Evolutionary conservation across 2,797 vertebrate species (phyloP).

Genomic region (Leptodactylus fallax): DNA sequence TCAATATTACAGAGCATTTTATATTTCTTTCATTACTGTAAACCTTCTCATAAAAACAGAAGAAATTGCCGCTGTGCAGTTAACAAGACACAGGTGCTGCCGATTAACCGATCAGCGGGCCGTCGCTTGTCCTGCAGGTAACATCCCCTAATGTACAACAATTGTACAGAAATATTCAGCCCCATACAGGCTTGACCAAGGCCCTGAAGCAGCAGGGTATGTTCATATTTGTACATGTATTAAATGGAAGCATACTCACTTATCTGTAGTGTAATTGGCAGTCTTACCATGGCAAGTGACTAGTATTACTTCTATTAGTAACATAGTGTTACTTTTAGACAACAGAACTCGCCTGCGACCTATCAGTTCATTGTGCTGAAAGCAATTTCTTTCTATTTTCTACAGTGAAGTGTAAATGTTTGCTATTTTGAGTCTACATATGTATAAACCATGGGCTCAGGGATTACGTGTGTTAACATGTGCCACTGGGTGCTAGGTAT

Average conservation of each 20-base stretch:
- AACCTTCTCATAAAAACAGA: conserved; percentile 42
- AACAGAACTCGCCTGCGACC: background rate
- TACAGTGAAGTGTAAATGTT: background rate
- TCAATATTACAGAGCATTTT: conserved; percentile 54
- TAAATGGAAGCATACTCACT: background rate
- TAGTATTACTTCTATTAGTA: background rate
- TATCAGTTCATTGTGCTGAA: background rate
- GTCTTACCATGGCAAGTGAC: background rate
- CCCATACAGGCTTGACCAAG: background rate
- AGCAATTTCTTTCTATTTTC: background rate
- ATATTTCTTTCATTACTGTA: conserved; percentile 55
- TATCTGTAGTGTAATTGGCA: background rate
- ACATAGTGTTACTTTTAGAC: background rate
- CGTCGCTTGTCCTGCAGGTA: conserved; percentile 57
- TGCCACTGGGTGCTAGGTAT: too few relatives aligned
- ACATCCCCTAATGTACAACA: background rate
- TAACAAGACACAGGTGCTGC: conserved; percentile 68
- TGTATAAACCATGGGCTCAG: background rate
- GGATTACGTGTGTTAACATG: background rate
- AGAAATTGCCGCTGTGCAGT: conserved; percentile 39
- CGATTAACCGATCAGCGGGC: conserved; percentile 51
- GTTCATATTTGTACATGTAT: background rate
- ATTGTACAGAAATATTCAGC: background rate
- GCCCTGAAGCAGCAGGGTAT: background rate
- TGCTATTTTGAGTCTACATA: background rate